phyloP scores from a whole-genome alignment of 2,797 vertebrate species.

The Argya squamiceps region DNA sequence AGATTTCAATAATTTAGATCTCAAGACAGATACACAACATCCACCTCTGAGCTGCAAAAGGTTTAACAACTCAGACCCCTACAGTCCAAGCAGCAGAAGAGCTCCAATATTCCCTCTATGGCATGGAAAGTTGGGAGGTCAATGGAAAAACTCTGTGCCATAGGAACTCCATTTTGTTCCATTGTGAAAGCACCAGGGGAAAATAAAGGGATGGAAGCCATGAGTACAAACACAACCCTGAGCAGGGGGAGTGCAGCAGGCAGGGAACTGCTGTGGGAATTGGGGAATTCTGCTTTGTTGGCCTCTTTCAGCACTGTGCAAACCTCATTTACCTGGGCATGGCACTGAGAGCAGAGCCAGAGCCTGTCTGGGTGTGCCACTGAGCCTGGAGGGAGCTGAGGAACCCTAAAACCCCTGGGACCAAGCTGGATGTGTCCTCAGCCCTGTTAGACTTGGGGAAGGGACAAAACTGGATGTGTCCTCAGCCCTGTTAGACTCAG shows the following conservation, averaged over 20 bases:
- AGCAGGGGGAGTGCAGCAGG: background rate
- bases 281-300: rapidly evolving
- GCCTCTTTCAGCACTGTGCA: rapidly evolving
- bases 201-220: background rate
- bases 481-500: too few species aligned
- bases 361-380: rapidly evolving
- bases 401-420: background rate
- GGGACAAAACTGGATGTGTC: too few species aligned
- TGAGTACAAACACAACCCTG: background rate
- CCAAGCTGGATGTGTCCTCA: too few species aligned
- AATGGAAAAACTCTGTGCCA: background rate
- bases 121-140: conserved; percentile 15
- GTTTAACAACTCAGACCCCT: background rate
- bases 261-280: background rate
- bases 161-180: background rate
- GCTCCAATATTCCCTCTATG: background rate
- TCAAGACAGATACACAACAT: background rate
- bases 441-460: too few species aligned
- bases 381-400: background rate
- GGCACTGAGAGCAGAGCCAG: background rate
- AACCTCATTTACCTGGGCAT: rapidly evolving
- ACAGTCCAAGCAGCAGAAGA: background rate
- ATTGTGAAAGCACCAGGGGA: background rate
- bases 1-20: background rate
- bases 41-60: background rate